Evolutionary conservation across 2,888 invertebrate species (phyloP), one percentile per base, ranked within the genome.

Genomic region (Rotaria macrura): DNA sequence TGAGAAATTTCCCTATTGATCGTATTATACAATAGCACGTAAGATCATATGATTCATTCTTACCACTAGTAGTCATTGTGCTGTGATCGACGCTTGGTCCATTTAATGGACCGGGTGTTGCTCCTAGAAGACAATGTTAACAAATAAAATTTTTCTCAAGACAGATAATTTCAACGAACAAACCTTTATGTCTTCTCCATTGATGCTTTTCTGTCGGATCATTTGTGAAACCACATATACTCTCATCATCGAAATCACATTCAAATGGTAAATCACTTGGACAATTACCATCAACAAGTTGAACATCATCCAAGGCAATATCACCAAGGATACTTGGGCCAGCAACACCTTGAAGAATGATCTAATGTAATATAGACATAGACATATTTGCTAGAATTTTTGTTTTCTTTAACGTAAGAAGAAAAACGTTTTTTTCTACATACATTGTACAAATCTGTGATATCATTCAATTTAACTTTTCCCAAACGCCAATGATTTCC

Each of bases 1-100:
- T n/a, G n/a, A n/a, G n/a, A n/a, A n/a, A n/a, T n/a, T n/a, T n/a
- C n/a, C n/a, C n/a, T n/a, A n/a, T n/a, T n/a, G n/a, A n/a, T n/a
- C n/a, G n/a, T n/a, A n/a, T n/a, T n/a, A n/a, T n/a, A n/a, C n/a
- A n/a, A n/a, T n/a, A n/a, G n/a, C n/a, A n/a, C n/a, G n/a, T n/a
- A n/a, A n/a, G n/a, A n/a, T n/a, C 12, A 20, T 52, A 20, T 14
- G 4, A 49, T 83, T 29, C 5, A 23, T 55, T 29, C 85, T 87
- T 87, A 89, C 89, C 89, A 17, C 87, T 86, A 79, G 87, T 85
- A 57, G 88, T 88, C 72, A 88, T 88, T 40, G 88, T 87, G 1
- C 89, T 90, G 87, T 90, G 90, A 87, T 90, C 90, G 57, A 79
- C 85, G 9, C 85, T 54, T 10, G 90, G 90, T 47, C 90, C 89